Evolutionary conservation across 1,140 invertebrate species (phyloP), one percentile per base, ranked within the genome.

Genomic region (Cydia amplana): DNA sequence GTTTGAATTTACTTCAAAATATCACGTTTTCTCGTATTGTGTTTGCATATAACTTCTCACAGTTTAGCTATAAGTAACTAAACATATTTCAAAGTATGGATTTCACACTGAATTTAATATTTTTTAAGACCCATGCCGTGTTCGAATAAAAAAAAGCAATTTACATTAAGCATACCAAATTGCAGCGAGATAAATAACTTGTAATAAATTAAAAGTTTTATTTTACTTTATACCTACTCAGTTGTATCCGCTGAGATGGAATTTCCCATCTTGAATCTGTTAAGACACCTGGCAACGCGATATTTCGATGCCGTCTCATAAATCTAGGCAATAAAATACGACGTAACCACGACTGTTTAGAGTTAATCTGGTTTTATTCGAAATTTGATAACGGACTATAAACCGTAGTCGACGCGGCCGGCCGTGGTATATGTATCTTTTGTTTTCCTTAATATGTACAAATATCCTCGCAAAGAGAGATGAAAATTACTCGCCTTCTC

Each of bases 281-380:
- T 70, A 20, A 74, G 64, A 77, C 81, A 81, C 83, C 81, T 82
- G 79, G 78, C 79, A 78, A 82, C 81, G 65, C 65, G 72, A 79
- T 76, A 80, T 78, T 82, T 79, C 75, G 55, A 76, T 81, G 77
- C 79, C 72, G 78, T 79, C 76, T 78, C 75, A 79, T 79, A 80
- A 79, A 82, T 76, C 72, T 51, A 80, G 73, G 78, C 73, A 80
- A 82, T 84, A 84, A 84, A 84, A 82, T 74, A 75, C 77, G 75
- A 76, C 65, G 65, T 70, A 36, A 70, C 65, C 65, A 40, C 65
- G 32, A 36, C 65, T 70, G 43, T 70, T 70, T 70, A 70, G 65
- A 70, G 65, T 70, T 70, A 70, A 70, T 70, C 65, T 70, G 43
- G 5, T 43, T 20, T 43, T 70, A 70, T 70, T 36, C 65, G 65